Percentiles rank a stretch among this genome's conserved stretches.
Conservation (phyloP, 2,888 invertebrate genomes). For the Suillia variegata region DNA sequence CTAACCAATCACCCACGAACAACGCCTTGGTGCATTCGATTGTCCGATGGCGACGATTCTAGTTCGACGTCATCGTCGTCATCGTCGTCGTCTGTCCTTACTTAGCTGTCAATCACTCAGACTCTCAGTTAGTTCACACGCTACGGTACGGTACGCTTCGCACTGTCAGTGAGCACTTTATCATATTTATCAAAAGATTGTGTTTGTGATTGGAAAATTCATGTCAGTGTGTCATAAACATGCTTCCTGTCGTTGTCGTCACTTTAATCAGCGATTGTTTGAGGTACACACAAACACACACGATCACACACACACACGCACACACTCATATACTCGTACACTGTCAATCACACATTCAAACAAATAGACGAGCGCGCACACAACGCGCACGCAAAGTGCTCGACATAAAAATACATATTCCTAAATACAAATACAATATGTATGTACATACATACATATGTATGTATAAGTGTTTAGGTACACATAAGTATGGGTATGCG, state of each 20-base stretch:
- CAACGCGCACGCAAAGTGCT: too few species aligned
- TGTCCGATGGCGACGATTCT: too few species aligned
- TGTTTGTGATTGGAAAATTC: conserved; percentile 2
- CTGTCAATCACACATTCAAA: neutral
- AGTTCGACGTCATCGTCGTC: too few species aligned
- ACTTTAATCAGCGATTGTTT: neutral
- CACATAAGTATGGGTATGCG: too few species aligned
- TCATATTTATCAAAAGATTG: conserved; percentile 13
- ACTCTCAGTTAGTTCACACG: neutral
- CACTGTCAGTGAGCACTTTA: conserved; percentile 24
- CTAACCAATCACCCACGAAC: too few species aligned
- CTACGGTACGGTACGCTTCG: neutral
- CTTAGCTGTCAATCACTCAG: neutral
- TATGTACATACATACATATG: too few species aligned
- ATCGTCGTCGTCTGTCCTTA: neutral
- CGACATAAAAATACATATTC: too few species aligned
- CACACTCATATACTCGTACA: neutral
- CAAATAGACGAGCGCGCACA: neutral
- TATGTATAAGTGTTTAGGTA: too few species aligned
- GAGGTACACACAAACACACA: conserved; percentile 8
- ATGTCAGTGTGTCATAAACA: conserved; percentile 7
- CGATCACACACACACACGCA: conserved; percentile 1
- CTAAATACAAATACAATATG: too few species aligned
- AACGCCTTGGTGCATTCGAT: too few species aligned
- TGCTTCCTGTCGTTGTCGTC: conserved; percentile 3